Conservation (phyloP, 2,797 vertebrate genomes). For the Characodon lateralis region DNA sequence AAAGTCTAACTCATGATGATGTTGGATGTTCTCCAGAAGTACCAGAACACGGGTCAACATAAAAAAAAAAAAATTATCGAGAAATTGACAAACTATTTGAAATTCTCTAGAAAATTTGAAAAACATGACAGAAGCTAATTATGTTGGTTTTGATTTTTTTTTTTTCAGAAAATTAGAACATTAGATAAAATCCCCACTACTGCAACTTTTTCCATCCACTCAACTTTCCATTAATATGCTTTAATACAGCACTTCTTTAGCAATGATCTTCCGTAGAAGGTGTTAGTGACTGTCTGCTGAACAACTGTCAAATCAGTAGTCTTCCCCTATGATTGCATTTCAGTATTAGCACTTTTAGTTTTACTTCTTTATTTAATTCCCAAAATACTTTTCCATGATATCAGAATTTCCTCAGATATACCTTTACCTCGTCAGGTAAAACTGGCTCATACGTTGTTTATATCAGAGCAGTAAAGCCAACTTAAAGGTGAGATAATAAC, state of each 20-base stretch:
- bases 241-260: neutral
- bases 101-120: neutral
- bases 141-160: too few species aligned
- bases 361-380: too few species aligned
- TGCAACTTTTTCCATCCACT: neutral
- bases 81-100: too few species aligned
- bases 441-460: neutral
- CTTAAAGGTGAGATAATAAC: slow-evolving; percentile 23
- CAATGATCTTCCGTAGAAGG: too few species aligned
- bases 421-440: neutral
- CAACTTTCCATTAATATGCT: neutral
- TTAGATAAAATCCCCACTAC: too few species aligned
- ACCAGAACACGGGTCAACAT: too few species aligned
- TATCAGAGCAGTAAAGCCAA: slow-evolving; percentile 22
- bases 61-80: too few species aligned
- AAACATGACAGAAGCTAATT: neutral
- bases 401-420: neutral
- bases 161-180: neutral
- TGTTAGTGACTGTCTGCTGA: too few species aligned
- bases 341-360: neutral
- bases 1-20: too few species aligned
- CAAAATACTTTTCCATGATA: neutral
- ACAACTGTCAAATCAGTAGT: neutral
- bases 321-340: neutral
- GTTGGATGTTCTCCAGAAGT: too few species aligned